These are phyloP conservation scores for Chymomyza caudatula DNA, from an alignment of 2,888 invertebrate species.

Conservation along the genomic window DNA sequence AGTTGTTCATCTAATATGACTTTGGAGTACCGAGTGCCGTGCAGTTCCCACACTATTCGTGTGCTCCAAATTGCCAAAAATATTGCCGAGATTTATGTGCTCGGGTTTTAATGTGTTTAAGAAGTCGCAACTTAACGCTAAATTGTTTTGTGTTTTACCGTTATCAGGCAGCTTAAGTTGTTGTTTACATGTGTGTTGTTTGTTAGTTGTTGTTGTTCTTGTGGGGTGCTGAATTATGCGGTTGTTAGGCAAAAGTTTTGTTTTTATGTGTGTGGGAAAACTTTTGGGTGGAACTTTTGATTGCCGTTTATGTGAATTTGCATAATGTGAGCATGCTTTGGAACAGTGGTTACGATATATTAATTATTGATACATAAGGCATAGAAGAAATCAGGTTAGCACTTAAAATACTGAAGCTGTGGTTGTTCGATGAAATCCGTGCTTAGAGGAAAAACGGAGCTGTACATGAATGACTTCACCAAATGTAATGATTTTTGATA, in stretches of 20 bases:
- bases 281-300: slow-evolving; percentile 26
- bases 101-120: not conserved
- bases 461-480: too few relatives aligned
- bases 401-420: too few relatives aligned
- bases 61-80: slow-evolving; percentile 4
- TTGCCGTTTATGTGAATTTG: slow-evolving; percentile 26
- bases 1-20: not conserved
- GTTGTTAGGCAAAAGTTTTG: slow-evolving; percentile 61
- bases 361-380: not conserved
- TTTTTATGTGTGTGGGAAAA: slow-evolving; percentile 5
- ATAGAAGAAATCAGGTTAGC: not conserved
- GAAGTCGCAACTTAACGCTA: slow-evolving; percentile 25
- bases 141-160: slow-evolving; percentile 22
- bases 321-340: slow-evolving; percentile 20
- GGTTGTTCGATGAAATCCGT: too few relatives aligned
- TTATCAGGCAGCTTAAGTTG: slow-evolving; percentile 34
- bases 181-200: slow-evolving; percentile 1
- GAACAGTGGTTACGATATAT: slow-evolving; percentile 28
- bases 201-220: slow-evolving; percentile 4
- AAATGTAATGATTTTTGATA: too few relatives aligned
- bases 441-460: too few relatives aligned
- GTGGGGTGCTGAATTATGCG: slow-evolving; percentile 61
- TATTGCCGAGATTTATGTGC: slow-evolving; percentile 13
- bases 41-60: not conserved
- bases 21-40: not conserved